Base-by-base conservation (phyloP, 2,797 vertebrate species). In the Pseudochaenichthys georgianus region DNA sequence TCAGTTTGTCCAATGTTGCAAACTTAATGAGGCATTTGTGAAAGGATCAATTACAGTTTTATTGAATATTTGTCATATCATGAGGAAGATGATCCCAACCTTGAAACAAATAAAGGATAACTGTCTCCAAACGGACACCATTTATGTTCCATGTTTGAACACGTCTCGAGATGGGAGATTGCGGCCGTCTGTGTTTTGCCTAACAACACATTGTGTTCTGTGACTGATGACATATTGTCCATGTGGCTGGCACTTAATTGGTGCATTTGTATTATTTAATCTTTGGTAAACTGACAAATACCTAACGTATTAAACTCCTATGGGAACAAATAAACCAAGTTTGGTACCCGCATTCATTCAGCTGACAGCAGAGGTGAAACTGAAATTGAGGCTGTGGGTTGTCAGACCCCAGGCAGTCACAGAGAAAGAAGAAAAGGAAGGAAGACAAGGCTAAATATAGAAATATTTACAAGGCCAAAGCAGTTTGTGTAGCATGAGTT, bases 101-200 rank as follows among this genome's bases (percentile, higher is more conserved):
- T 38, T 59, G 21, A 19, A 16, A 42, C 71, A 38, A 70, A 4
- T 13, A 48, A 64, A 59, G 28, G 0, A 55, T 46, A 15, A 13
- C 46, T 17, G 17, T 28, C 5, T 13, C 21, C 64, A 55, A 60
- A 28, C 48, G 11, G 53, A 51, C 0, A 12, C 6, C n/a, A 13
- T 53, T 59, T 52, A 3, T 68, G 63, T 43, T 64, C n/a, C 15
- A 63, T 62, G 38, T 45, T 38, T 45, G 28, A 71, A 69, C 74
- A 64, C 48, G 47, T 21, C 53, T 10, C 0, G 12, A 69, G 64
- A 55, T 28, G 11, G 1, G 12, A 21, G 52, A 65, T 72, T 47
- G 41, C 3, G 17, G 31, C 11, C 0, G 3, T 50, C 4, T 12
- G 5, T 77, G 67, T 87, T 69, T 38, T 62, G 61, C 46, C 69